These are phyloP conservation scores for Labeo calbasu DNA, from an alignment of 2,797 vertebrate genomes.

Conservation along the genomic window DNA sequence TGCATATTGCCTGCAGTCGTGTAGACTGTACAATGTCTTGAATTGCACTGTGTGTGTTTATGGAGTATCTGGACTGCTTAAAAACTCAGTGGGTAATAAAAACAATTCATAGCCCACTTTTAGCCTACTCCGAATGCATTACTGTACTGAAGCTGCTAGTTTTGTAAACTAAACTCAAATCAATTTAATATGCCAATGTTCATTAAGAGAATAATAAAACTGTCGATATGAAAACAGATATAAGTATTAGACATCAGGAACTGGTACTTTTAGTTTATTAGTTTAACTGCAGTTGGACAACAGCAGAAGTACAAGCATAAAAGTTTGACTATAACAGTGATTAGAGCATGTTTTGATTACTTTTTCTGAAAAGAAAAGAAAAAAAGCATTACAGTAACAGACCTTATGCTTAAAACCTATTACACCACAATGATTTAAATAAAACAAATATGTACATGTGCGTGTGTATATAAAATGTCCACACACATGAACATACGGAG, in stretches of 20 bases:
- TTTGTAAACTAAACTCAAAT: conserved; percentile 5
- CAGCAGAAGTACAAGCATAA: conserved; percentile 95
- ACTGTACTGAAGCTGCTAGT: not conserved
- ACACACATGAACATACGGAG: conserved; percentile 63
- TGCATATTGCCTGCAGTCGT: conserved; percentile 10
- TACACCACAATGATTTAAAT: conserved; percentile 91
- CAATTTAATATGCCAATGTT: not conserved
- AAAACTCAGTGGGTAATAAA: not conserved
- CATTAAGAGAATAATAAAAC: not conserved
- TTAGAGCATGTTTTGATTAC: conserved; percentile 83
- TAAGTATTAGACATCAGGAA: not conserved
- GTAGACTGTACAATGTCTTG: not conserved
- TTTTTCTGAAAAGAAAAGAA: conserved; percentile 78
- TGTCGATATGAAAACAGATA: not conserved
- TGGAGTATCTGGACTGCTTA: not conserved
- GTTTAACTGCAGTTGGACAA: conserved; percentile 90
- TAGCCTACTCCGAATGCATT: too few relatives aligned
- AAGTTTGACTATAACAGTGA: conserved; percentile 95
- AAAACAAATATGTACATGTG: conserved; percentile 77
- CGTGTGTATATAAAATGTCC: conserved; percentile 66
- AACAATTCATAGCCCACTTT: not conserved
- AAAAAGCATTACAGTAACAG: conserved; percentile 90
- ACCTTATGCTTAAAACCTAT: conserved; percentile 91
- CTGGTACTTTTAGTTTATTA: conserved; percentile 90
- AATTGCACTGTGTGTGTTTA: not conserved